phyloP scores from a whole-genome alignment of 2,888 invertebrate genomes.

The Eledone cirrhosa region DNA sequence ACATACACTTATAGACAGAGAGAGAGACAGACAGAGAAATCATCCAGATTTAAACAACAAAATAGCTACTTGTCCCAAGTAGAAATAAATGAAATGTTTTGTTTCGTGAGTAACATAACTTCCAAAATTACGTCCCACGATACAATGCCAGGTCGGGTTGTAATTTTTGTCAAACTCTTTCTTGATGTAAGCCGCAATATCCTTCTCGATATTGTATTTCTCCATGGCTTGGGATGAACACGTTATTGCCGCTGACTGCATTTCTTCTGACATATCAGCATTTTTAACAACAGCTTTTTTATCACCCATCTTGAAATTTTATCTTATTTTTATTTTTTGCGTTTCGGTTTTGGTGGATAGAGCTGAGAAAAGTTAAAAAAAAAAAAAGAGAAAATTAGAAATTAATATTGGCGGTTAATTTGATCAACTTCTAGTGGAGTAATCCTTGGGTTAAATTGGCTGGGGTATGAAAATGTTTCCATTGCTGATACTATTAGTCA shows the following conservation, averaged over 20 bases:
- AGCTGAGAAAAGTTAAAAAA: no score
- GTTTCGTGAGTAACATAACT: constrained; percentile 82
- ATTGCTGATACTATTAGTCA: no score
- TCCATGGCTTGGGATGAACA: constrained; percentile 98
- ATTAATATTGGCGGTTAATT: no score
- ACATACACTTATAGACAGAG: no score
- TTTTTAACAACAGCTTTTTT: constrained; percentile 98
- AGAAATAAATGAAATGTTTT: constrained; percentile 99
- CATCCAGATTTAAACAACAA: constrained; percentile 97
- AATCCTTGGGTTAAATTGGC: no score
- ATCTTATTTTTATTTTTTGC: no score
- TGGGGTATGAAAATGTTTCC: no score
- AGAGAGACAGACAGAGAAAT: no score
- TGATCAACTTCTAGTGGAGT: no score
- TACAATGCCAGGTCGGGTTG: constrained; percentile 99
- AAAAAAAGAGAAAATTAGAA: no score
- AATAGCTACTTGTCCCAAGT: constrained; percentile 97
- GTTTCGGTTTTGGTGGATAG: no score
- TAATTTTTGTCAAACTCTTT: constrained; percentile 99
- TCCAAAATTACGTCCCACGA: constrained; percentile 98
- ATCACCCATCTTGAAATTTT: constrained; percentile 50
- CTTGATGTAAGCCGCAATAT: constrained; percentile 98
- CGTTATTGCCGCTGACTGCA: constrained; percentile 99
- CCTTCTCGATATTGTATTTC: constrained; percentile 99
- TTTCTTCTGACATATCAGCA: constrained; percentile 99